Evolutionary conservation across 2,888 invertebrate genomes (phyloP).

Genomic region (Tortrix viridana): DNA sequence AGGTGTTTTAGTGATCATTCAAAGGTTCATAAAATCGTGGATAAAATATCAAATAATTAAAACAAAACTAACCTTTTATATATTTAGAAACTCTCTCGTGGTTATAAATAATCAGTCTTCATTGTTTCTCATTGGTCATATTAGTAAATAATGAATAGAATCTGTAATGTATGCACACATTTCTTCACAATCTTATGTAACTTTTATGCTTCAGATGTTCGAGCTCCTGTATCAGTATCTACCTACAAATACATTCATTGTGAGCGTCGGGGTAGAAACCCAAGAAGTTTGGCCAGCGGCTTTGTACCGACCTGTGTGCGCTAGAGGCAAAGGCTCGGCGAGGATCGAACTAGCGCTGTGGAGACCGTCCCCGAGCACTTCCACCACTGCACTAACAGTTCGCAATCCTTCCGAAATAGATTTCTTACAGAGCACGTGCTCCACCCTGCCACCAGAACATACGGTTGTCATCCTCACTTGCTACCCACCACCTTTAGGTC

Average conservation of each 20-base stretch:
- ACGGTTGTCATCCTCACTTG: slow-evolving; percentile 49
- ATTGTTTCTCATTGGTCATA: too few species aligned
- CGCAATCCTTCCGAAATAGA: slow-evolving; percentile 20
- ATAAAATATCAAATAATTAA: too few species aligned
- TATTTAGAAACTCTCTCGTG: too few species aligned
- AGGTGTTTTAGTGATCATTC: too few species aligned
- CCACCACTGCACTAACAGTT: slow-evolving; percentile 17
- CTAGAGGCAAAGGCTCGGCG: slow-evolving; percentile 18
- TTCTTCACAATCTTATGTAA: neutral
- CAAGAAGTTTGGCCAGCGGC: slow-evolving; percentile 8
- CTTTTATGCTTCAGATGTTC: slow-evolving; percentile 14
- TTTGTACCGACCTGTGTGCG: slow-evolving; percentile 21
- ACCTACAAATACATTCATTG: slow-evolving; percentile 28
- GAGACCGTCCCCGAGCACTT: slow-evolving; percentile 17
- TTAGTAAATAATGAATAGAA: too few species aligned
- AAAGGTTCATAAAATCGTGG: too few species aligned
- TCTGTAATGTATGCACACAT: too few species aligned
- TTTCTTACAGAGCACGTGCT: slow-evolving; percentile 11
- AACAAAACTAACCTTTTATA: too few species aligned
- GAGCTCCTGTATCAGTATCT: slow-evolving; percentile 18
- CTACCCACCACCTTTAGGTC: slow-evolving; percentile 50
- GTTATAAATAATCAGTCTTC: too few species aligned
- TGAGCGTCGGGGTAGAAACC: slow-evolving; percentile 28
- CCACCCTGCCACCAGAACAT: slow-evolving; percentile 39
- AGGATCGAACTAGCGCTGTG: slow-evolving; percentile 27